A percentile compares a stretch with the other conserved stretches of the same genome.
phyloP scores from a whole-genome alignment of 2,113 vertebrate genomes.

The Hemibates koningsi region DNA sequence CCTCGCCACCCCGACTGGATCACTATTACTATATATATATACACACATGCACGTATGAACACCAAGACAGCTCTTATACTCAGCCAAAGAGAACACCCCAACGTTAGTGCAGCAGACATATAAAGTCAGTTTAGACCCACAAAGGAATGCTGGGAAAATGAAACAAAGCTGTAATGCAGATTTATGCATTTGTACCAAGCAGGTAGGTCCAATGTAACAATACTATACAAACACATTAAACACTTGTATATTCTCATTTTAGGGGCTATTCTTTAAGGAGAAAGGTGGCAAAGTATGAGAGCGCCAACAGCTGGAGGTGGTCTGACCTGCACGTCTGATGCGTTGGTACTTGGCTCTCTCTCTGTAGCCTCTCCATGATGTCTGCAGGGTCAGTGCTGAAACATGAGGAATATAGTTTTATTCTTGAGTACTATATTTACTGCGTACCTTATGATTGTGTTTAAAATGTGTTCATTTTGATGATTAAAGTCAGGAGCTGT shows the following conservation, averaged over 20 bases:
- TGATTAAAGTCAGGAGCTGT: neutral
- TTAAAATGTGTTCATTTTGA: neutral
- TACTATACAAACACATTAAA: neutral
- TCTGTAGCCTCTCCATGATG: constrained; percentile 88
- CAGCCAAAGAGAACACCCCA: neutral
- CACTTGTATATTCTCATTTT: neutral
- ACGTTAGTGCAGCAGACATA: neutral
- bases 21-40: constrained; percentile 74
- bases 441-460: neutral
- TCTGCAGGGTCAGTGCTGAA: constrained; percentile 86
- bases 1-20: constrained; percentile 98
- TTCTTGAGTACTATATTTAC: neutral
- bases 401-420: neutral
- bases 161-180: neutral
- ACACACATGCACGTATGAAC: constrained; percentile 7
- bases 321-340: constrained; percentile 84
- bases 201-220: neutral
- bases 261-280: neutral
- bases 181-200: neutral
- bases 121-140: neutral
- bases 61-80: neutral
- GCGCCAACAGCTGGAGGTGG: neutral
- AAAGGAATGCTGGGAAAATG: neutral
- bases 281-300: neutral
- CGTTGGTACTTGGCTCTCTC: constrained; percentile 85